Evolutionary conservation across 2,797 vertebrate genomes (phyloP).

Genomic region (Neopelma chrysocephalum): DNA sequence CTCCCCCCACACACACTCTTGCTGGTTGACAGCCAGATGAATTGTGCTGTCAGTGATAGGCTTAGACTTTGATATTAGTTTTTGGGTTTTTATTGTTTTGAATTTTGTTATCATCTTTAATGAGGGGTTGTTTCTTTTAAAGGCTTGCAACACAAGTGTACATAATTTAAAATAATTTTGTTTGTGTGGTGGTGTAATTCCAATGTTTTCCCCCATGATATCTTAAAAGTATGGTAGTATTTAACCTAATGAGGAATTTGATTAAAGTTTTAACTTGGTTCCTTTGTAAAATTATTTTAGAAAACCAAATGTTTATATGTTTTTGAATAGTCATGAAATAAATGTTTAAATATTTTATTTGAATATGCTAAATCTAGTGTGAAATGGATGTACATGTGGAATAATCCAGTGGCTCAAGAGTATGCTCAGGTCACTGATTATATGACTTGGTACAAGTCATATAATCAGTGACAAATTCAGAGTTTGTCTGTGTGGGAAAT

Average conservation of each 20-base stretch:
- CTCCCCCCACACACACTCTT: not conserved
- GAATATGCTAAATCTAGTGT: not conserved
- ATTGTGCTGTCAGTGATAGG: not conserved
- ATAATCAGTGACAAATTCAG: not conserved
- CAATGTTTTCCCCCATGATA: not conserved
- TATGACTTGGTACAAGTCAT: not conserved
- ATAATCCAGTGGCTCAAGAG: not conserved
- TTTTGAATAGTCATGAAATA: not conserved
- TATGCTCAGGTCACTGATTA: not conserved
- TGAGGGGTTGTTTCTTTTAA: not conserved
- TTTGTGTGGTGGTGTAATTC: not conserved
- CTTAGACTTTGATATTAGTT: not conserved
- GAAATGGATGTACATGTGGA: not conserved
- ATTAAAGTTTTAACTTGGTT: not conserved
- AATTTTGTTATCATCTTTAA: not conserved
- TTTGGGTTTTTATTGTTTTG: not conserved
- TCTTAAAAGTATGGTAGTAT: not conserved
- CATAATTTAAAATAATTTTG: not conserved
- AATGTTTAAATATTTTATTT: not conserved
- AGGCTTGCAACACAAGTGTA: not conserved
- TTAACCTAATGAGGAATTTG: not conserved
- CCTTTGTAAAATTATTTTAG: slow-evolving; percentile 3
- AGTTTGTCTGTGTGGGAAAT: not conserved
- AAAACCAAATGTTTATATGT: not conserved
- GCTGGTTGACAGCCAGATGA: not conserved